These are phyloP conservation scores for Hystrix brachyura DNA, from an alignment of 2,113 vertebrate genomes.

Conservation along the genomic window DNA sequence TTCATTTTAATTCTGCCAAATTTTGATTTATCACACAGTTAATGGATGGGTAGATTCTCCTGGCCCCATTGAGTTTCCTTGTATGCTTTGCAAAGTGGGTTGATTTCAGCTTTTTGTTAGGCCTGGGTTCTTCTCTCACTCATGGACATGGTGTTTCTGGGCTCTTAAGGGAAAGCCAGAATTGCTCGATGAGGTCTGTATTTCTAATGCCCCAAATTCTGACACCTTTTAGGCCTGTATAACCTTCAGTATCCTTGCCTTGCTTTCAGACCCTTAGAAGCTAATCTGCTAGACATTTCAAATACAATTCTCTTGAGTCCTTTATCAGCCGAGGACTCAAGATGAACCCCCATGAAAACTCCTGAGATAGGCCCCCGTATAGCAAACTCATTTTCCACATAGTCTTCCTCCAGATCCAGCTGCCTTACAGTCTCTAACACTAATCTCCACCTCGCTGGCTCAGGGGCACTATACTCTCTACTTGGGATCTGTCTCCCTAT, in stretches of 20 bases:
- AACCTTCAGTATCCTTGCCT: neutral
- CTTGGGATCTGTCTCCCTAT: neutral
- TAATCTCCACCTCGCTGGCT: neutral
- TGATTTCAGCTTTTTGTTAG: neutral
- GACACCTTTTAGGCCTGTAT: neutral
- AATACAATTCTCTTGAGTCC: neutral
- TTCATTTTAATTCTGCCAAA: neutral
- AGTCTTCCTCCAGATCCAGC: neutral
- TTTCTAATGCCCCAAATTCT: neutral
- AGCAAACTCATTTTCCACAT: neutral
- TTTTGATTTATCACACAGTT: conserved; percentile 19
- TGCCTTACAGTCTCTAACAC: neutral
- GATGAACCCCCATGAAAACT: neutral
- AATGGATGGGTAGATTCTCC: neutral
- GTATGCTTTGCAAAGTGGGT: neutral
- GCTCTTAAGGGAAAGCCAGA: neutral
- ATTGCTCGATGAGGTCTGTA: neutral
- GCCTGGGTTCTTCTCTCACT: neutral
- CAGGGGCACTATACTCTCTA: neutral
- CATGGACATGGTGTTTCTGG: neutral
- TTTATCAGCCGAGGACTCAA: neutral
- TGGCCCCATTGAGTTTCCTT: neutral
- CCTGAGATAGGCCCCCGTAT: fast-evolving
- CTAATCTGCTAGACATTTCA: neutral
- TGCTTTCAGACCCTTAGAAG: neutral